Evolutionary conservation across 2,113 vertebrate genomes (phyloP), one percentile per base, ranked within the genome.

Genomic region (Onychorhynchus coronatus): DNA sequence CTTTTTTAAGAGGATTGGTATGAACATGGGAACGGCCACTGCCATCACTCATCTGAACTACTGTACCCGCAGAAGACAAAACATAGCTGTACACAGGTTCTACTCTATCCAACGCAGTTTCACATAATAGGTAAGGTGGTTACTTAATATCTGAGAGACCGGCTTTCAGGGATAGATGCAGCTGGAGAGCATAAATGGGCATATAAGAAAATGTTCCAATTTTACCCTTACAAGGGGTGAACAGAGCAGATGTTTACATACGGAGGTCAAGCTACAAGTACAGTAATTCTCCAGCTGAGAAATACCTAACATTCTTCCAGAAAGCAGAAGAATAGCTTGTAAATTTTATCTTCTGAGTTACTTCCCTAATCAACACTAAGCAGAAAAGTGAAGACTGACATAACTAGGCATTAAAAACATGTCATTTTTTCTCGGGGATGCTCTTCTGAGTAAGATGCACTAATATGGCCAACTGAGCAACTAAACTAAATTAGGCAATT

Each of bases 231-330:
- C 46, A 90, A 81, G 65, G 85, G 85, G 20, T 20, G 23, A 88
- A 63, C n/a, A 24, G 50, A 96, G 20, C 88, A 94, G 72, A 86
- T 90, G 88, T 90, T 94, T 96, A 77, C 68, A 88, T 83, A 82
- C 92, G 93, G 80, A 92, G 44, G 75, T 95, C 85, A 77, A 78
- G 47, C 72, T 71, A 70, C 42, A 93, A 74, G 59, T 62, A 83
- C 35, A 67, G 24, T 77, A 88, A 56, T 85, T 56, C 68, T 74
- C 42, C 72, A 95, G 73, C 68, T 6, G 35, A 83, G 47, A 88
- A 96, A 94, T 90, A 68, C 15, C 89, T 91, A 37, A n/a, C 55
- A 74, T 91, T 90, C 56, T 65, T 91, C 44, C 7, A 9, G 55
- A 37, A 44, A 93, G 30, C 31, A 61, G 78, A 79, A 91, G 56